These are phyloP conservation scores for Columba janthina DNA, from an alignment of 2,113 vertebrate genomes.

Conservation along the genomic window DNA sequence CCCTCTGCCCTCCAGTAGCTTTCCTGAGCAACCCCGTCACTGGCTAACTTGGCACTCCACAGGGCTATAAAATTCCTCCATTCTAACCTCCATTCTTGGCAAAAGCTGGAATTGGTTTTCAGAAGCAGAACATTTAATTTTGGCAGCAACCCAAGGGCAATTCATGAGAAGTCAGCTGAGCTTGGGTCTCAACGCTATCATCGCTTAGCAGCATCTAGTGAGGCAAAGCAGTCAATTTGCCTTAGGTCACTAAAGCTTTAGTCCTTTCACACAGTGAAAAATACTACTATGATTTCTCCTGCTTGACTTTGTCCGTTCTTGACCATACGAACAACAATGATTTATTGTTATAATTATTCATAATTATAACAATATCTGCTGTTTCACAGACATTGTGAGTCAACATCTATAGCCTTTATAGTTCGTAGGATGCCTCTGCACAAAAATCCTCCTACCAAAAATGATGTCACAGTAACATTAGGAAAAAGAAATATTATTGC, in stretches of 20 bases:
- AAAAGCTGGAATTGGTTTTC: constrained; percentile 9
- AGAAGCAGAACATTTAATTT: constrained; percentile 1
- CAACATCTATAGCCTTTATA: neutral
- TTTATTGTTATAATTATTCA: neutral
- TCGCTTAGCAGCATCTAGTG: neutral
- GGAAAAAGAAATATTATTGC: neutral
- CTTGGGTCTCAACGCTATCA: neutral
- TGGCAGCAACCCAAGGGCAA: neutral
- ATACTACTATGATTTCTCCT: neutral
- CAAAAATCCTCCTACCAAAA: neutral
- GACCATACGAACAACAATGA: neutral
- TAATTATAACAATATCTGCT: neutral
- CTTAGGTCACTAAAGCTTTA: neutral
- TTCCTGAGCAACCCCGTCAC: neutral
- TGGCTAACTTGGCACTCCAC: neutral
- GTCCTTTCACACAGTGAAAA: neutral
- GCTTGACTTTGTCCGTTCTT: neutral
- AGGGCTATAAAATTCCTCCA: neutral
- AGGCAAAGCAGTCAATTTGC: neutral
- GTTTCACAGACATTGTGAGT: neutral
- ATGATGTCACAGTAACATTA: neutral
- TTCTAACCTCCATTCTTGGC: neutral
- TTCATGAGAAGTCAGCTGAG: neutral
- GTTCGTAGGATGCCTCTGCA: neutral
- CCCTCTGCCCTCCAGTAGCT: neutral